These are phyloP conservation scores for Chiloscyllium punctatum DNA, from an alignment of 2,797 vertebrate genomes.

Conservation along the genomic window DNA sequence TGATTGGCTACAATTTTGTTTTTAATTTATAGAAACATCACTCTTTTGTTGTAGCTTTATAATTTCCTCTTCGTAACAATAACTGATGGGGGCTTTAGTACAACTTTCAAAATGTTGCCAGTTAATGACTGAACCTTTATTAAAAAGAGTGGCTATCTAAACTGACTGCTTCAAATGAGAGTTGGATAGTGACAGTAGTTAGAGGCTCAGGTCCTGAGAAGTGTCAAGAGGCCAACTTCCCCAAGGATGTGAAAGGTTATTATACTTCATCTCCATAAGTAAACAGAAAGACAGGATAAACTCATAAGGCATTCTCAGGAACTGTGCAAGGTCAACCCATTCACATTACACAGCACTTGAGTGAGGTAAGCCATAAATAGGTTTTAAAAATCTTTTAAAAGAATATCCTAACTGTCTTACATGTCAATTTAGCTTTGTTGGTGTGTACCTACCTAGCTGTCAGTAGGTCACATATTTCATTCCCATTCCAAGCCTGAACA, in stretches of 20 bases:
- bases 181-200: conserved; percentile 62
- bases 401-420: neutral
- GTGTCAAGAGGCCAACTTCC: conserved; percentile 76
- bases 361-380: neutral
- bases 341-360: neutral
- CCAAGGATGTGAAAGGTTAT: conserved; percentile 65
- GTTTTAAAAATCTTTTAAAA: neutral
- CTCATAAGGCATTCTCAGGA: conserved; percentile 51
- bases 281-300: conserved; percentile 48
- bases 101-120: neutral
- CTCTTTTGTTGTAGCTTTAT: neutral
- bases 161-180: conserved; percentile 57
- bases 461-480: neutral
- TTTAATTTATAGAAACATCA: neutral
- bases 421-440: neutral
- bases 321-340: neutral
- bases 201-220: conserved; percentile 76
- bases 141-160: conserved; percentile 52
- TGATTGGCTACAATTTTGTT: neutral
- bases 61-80: neutral
- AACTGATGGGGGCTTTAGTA: neutral
- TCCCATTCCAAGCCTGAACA: neutral
- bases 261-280: conserved; percentile 55
- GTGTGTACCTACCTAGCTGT: neutral
- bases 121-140: neutral